A percentile compares a stretch with the other conserved stretches of the same genome.
Conservation (phyloP, 2,888 invertebrate species). For the Cryptosula pallasiana region DNA sequence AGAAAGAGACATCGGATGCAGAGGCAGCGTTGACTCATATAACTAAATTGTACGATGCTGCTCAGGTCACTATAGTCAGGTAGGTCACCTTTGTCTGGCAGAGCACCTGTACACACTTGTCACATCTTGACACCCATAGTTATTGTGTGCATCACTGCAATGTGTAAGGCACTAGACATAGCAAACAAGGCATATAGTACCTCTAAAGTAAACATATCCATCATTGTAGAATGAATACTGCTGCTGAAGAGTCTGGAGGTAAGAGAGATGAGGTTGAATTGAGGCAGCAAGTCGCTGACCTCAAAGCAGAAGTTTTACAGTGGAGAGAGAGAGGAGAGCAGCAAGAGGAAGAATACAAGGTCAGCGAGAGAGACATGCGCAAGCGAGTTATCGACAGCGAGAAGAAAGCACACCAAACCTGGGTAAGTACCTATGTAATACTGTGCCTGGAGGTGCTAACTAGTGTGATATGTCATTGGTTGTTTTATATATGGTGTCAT, state of each 20-base stretch:
- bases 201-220: too few species aligned
- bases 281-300: background rate
- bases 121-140: too few species aligned
- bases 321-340: background rate
- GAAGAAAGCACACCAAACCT: slow-evolving; percentile 16
- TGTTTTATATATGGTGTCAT: too few species aligned
- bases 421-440: slow-evolving; percentile 19
- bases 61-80: slow-evolving; percentile 8
- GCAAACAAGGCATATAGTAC: too few species aligned
- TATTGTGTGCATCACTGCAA: too few species aligned
- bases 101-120: too few species aligned
- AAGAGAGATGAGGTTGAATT: background rate
- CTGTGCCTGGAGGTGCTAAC: too few species aligned
- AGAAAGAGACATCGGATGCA: background rate
- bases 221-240: background rate
- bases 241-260: background rate
- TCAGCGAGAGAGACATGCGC: slow-evolving; percentile 11
- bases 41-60: background rate
- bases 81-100: background rate
- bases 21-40: background rate
- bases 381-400: background rate
- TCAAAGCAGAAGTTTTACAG: background rate
- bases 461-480: too few species aligned
- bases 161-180: too few species aligned
- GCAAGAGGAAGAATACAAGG: slow-evolving; percentile 12